A percentile compares a stretch with the other conserved stretches of the same genome.
Conservation (phyloP, 2,888 invertebrate genomes). For the Acrobasis repandana region DNA sequence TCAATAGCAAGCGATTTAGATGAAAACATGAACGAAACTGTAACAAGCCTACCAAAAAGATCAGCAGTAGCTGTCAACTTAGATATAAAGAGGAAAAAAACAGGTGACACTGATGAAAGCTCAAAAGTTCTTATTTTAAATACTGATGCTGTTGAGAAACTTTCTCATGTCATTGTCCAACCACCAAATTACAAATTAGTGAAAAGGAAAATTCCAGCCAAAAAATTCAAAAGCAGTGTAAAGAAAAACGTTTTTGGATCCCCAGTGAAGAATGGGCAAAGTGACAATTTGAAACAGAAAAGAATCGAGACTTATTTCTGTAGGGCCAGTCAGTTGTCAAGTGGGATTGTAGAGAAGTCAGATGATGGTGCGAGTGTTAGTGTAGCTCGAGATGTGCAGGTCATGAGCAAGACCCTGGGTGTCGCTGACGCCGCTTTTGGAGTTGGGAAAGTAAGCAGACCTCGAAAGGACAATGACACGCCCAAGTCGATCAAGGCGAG, state of each 20-base stretch:
- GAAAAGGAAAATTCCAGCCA: conserved; percentile 59
- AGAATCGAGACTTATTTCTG: conserved; percentile 57
- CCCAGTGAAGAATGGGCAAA: conserved; percentile 51
- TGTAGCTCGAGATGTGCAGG: conserved; percentile 51
- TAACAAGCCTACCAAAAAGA: conserved; percentile 47
- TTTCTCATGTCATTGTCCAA: conserved; percentile 74
- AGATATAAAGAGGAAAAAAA: conserved; percentile 72
- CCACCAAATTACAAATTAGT: conserved; percentile 77
- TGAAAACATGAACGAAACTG: conserved; percentile 49
- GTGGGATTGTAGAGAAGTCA: conserved; percentile 35
- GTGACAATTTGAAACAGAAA: conserved; percentile 56
- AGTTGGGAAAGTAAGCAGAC: conserved; percentile 43
- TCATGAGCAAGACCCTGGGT: conserved; percentile 67
- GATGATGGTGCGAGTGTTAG: conserved; percentile 31
- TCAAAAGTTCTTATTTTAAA: conserved; percentile 78
- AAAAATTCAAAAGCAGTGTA: conserved; percentile 48
- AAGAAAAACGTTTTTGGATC: conserved; percentile 38
- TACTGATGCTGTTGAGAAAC: conserved; percentile 70
- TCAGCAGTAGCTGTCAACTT: conserved; percentile 60
- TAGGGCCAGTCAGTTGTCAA: conserved; percentile 44
- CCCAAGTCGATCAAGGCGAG: conserved; percentile 42
- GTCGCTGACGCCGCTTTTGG: conserved; percentile 53
- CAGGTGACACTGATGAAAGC: conserved; percentile 53
- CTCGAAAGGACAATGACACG: conserved; percentile 48
- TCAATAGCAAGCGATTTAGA: conserved; percentile 49